Base-by-base conservation (phyloP, 1,140 invertebrate species). In the Drosophila serrata region DNA sequence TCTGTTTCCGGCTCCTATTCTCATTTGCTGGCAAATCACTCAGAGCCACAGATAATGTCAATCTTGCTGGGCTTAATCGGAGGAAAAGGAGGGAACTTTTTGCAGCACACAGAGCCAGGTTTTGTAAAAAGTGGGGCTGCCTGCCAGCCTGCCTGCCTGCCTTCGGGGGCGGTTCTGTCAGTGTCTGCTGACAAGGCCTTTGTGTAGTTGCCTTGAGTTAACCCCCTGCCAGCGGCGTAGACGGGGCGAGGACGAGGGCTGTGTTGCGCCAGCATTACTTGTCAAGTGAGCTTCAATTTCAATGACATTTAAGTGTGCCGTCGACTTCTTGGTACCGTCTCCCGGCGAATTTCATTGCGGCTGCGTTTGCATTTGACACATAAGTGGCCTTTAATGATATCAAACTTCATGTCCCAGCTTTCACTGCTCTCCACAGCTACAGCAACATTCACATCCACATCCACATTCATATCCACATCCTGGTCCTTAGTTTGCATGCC, bases 381-480 rank as follows among this genome's bases (percentile, higher is more conserved):
- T 84, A 84, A 84, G 81, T 84, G 81, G 81, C 76, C 81, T 84
- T 84, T 84, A 84, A 84, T 84, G 81, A 84, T 84, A 84, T 84
- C 81, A 84, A 84, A 84, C 76, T 84, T 84, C 60, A 79, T 75
- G 63, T 68, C 69, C 62, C 63, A 69, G 75, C 68, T 67, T 77
- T 77, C 65, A 68, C 55, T 72, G 65, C 69, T 51, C n/a, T 69
- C 45, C 67, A 55, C 51, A 53, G 49, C 9, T 8, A 31, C 31
- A 31, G 9, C 45, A 45, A 6, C 31, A 55, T 4, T 8, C 51
- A 55, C 13, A 53, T 53, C 13, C 51, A 53, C 33, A 55, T 35
- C 2, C 49, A 53, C 13, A 37, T 53, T 31, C 49, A 53, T 22
- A 53, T 53, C 49, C 49, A 81, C 73, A 68, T 48, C 61, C 45